These are phyloP conservation scores for Zele albiditarsus DNA, from an alignment of 2,888 invertebrate genomes.

Conservation along the genomic window DNA sequence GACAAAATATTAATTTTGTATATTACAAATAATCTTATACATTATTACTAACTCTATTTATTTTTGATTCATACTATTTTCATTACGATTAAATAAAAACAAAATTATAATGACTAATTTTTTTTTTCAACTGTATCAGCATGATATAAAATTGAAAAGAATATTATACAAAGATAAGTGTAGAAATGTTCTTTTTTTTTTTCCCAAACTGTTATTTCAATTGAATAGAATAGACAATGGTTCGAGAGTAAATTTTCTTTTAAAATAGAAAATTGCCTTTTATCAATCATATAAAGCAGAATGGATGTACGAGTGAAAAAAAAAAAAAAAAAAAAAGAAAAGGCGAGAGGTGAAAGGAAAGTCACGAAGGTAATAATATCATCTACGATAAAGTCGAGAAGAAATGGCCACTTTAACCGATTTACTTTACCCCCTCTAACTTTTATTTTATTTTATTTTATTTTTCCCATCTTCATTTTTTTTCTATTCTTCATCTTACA, in stretches of 20 bases:
- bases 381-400: background rate
- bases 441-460: background rate
- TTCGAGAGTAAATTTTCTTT: background rate
- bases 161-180: background rate
- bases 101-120: background rate
- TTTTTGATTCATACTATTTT: no score
- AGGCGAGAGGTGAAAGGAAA: background rate
- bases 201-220: background rate
- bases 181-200: no score
- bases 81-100: no score
- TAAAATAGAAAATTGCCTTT: background rate
- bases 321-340: background rate
- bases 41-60: no score
- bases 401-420: slow-evolving; percentile 43
- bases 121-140: background rate
- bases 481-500: background rate
- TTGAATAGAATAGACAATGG: background rate
- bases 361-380: slow-evolving; percentile 2
- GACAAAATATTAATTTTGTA: no score
- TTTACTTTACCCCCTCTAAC: background rate
- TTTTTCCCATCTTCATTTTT: background rate
- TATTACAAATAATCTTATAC: no score
- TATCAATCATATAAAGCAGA: background rate
- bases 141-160: background rate
- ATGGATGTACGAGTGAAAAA: background rate